Evolutionary conservation across 1,140 invertebrate genomes (phyloP).

Genomic region (Cotesia vestalis): DNA sequence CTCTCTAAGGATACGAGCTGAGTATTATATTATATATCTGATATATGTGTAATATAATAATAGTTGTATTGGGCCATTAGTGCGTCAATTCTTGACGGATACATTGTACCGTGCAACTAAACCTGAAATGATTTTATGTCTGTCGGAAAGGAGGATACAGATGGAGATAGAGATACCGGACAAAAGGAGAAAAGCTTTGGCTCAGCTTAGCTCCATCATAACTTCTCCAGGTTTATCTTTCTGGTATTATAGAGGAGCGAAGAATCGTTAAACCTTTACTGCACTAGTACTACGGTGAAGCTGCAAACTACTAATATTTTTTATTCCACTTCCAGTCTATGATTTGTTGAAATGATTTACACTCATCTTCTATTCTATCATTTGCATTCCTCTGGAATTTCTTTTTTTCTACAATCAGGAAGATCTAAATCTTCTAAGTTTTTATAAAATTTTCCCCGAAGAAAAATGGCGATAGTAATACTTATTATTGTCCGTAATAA

Average conservation of each 20-base stretch:
- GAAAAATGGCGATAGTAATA: too few species aligned
- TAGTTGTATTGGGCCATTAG: too few species aligned
- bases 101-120: too few species aligned
- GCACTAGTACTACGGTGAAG: background rate
- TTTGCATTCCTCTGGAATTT: background rate
- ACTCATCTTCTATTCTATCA: background rate
- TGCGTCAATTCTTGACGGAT: too few species aligned
- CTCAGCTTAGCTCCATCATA: background rate
- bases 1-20: too few species aligned
- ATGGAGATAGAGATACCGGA: too few species aligned
- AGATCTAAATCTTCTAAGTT: conserved; percentile 20
- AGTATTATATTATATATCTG: too few species aligned
- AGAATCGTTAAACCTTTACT: conserved; percentile 17
- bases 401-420: background rate
- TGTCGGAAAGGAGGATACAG: too few species aligned
- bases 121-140: too few species aligned
- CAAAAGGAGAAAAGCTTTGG: too few species aligned
- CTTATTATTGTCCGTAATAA: too few species aligned
- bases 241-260: background rate
- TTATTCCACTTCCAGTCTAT: background rate
- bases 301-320: background rate
- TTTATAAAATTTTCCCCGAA: background rate
- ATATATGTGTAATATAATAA: too few species aligned
- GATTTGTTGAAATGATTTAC: conserved; percentile 4
- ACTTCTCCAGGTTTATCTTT: conserved; percentile 1